Conservation (phyloP, 2,888 invertebrate species). For the Emmelina monodactyla region DNA sequence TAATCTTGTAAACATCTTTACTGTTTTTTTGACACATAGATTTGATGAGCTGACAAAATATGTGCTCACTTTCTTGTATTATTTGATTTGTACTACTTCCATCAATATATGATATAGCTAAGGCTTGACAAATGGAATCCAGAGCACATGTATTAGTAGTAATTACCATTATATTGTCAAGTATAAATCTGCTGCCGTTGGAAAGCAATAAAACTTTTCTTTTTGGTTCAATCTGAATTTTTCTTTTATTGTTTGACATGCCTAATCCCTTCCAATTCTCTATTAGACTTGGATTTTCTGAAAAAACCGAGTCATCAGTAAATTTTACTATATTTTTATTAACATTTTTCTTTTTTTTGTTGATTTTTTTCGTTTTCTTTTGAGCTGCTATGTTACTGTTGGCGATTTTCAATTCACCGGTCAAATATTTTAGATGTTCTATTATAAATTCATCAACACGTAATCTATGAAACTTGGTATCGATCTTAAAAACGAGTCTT, state of each 20-base stretch:
- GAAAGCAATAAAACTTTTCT: constrained; percentile 6
- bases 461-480: constrained; percentile 4
- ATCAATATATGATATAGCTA: constrained; percentile 8
- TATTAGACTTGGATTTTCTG: constrained; percentile 8
- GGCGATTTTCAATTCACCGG: constrained; percentile 6
- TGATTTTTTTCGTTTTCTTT: constrained; percentile 5
- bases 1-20: constrained; percentile 6
- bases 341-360: background rate
- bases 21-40: constrained; percentile 7
- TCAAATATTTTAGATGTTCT: constrained; percentile 5
- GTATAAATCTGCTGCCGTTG: constrained; percentile 7
- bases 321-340: constrained; percentile 5
- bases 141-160: constrained; percentile 11
- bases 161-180: constrained; percentile 6
- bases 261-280: constrained; percentile 3
- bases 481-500: constrained; percentile 1
- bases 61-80: constrained; percentile 6
- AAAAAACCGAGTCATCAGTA: constrained; percentile 9
- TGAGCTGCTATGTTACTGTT: constrained; percentile 5
- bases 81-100: constrained; percentile 9
- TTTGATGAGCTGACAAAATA: constrained; percentile 9
- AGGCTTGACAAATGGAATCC: constrained; percentile 5
- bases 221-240: background rate
- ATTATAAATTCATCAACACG: constrained; percentile 7
- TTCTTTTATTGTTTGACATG: constrained; percentile 1